phyloP scores from a whole-genome alignment of 2,113 vertebrate genomes.

The Bothrops jararaca region DNA sequence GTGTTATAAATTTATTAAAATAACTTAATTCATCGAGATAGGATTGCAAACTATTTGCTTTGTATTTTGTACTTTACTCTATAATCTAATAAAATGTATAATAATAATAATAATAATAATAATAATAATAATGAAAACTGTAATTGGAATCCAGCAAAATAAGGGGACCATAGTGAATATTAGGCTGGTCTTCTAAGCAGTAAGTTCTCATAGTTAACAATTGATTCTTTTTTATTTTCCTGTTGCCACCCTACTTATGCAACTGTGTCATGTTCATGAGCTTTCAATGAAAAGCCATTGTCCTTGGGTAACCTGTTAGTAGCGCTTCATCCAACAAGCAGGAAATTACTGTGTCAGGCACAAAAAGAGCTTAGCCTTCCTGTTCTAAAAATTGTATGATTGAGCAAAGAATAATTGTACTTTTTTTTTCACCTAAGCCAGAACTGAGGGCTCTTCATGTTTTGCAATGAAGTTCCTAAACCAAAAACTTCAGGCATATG shows the following conservation, averaged over 20 bases:
- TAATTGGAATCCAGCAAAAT: background rate
- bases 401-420: background rate
- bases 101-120: no score
- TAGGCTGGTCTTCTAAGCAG: background rate
- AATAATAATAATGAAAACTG: background rate
- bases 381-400: background rate
- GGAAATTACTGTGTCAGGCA: background rate
- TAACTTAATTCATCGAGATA: background rate
- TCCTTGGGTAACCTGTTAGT: background rate
- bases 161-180: background rate
- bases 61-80: no score
- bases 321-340: no score
- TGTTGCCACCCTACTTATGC: background rate
- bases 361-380: background rate
- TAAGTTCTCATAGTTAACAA: background rate
- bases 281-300: background rate
- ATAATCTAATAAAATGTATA: no score
- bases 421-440: background rate
- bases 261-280: background rate
- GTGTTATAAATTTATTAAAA: background rate
- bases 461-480: background rate
- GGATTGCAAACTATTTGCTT: background rate
- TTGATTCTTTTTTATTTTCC: background rate
- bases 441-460: background rate
- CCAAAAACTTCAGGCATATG: background rate